Evolutionary conservation across 2,888 invertebrate genomes (phyloP).

Genomic region (Oxyteleia sp.): DNA sequence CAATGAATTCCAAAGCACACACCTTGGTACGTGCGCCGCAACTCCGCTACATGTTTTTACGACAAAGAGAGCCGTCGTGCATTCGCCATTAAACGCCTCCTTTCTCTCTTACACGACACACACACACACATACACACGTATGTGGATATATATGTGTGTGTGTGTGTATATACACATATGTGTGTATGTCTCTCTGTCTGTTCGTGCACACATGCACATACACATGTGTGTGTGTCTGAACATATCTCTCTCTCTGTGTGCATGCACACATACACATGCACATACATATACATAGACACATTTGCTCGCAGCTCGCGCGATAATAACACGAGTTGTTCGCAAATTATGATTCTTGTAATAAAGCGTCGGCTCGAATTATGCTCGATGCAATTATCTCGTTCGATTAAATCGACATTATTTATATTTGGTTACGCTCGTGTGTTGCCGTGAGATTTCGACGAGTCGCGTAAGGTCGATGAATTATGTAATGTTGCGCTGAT

Average conservation of each 20-base stretch:
- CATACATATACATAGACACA: slow-evolving; percentile 6
- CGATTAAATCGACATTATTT: slow-evolving; percentile 66
- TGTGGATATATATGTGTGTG: background rate
- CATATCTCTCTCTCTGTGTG: no score
- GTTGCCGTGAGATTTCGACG: slow-evolving; percentile 49
- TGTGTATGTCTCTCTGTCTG: no score
- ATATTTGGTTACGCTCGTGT: slow-evolving; percentile 48
- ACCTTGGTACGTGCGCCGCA: slow-evolving; percentile 54
- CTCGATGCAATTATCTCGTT: slow-evolving; percentile 58
- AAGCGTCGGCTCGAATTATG: slow-evolving; percentile 54
- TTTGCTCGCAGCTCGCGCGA: slow-evolving; percentile 17
- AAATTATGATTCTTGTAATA: slow-evolving; percentile 65
- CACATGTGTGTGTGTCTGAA: background rate
- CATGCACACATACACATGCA: slow-evolving; percentile 2
- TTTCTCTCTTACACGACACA: slow-evolving; percentile 37
- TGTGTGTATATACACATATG: slow-evolving; percentile 1
- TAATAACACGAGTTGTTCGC: slow-evolving; percentile 59
- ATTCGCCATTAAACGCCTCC: slow-evolving; percentile 47
- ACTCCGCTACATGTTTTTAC: slow-evolving; percentile 52
- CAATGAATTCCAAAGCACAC: slow-evolving; percentile 64
- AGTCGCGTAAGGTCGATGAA: slow-evolving; percentile 51
- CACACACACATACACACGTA: slow-evolving; percentile 13
- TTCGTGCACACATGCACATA: slow-evolving; percentile 2
- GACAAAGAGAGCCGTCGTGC: slow-evolving; percentile 45
- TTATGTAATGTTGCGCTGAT: slow-evolving; percentile 57